Base-by-base conservation (phyloP, 2,113 vertebrate genomes). In the Cavia porcellus region DNA sequence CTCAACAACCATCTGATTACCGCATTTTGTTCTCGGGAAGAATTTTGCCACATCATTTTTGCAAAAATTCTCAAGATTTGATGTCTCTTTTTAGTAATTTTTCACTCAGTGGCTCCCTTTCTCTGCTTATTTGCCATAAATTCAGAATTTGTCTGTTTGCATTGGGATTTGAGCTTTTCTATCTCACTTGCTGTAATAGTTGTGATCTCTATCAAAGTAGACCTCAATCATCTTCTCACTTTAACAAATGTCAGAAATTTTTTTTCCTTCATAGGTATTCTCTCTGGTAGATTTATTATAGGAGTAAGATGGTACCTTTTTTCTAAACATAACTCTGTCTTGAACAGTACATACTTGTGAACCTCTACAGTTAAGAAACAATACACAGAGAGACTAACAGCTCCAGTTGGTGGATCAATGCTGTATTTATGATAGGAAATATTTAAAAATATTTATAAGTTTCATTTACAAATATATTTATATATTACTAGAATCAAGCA, bases 301-400 rank as follows among this genome's bases (percentile, higher is more conserved):
- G 14, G 42, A n/a, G 42, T 72, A 15, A 61, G 0, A 13, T 35
- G 32, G 20, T 92, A 80, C 4, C n/a, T 62, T 72, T 42, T 68
- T 96, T 80, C 68, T 22, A 95, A 97, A 30, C 15, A 68, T 20
- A 75, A 5, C 45, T 7, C 15, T 83, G 79, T 92, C 30, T 22
- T 77, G 17, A 74, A 38, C 3, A 68, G 10, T 30, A 7, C 20
- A 75, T 68, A 24, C 0, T 30, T 20, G 10, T 35, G 74, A 32
- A 92, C 75, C 15, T 77, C 22, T 81, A 45, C 17, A 4, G 30
- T 70, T 14, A 25, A 87, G 28, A 89, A 74, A 38, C 0, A 4
- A 92, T 28, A 13, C 12, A 95, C 17, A 92, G 93, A 35, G 50
- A 93, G 7, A 88, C 50, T 2, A 70, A 84, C 87, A 88, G 11